A percentile compares a stretch with the other conserved stretches of the same genome.
Evolutionary conservation across 2,797 vertebrate species (phyloP).

Genomic region (Remorina albescens): DNA sequence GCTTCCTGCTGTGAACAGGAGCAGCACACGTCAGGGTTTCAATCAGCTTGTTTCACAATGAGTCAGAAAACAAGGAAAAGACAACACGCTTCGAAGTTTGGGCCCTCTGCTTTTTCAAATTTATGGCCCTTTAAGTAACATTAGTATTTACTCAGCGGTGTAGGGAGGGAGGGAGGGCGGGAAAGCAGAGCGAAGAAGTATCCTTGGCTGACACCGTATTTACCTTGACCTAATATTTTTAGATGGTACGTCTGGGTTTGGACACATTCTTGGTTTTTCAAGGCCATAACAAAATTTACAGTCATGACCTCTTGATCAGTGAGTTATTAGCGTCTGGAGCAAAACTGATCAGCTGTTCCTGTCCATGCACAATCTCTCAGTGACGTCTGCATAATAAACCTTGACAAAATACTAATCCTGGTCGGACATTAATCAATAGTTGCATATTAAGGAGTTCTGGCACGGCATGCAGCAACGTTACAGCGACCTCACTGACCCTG

Average conservation of each 20-base stretch:
- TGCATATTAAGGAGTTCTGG: constrained; percentile 21
- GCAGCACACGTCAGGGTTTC: constrained; percentile 60
- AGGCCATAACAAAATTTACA: constrained; percentile 26
- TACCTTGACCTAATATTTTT: constrained; percentile 76
- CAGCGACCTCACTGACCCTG: constrained; percentile 24
- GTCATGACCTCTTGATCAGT: constrained; percentile 66
- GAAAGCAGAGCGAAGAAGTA: constrained; percentile 59
- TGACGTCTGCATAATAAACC: constrained; percentile 35
- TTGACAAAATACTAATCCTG: constrained; percentile 22
- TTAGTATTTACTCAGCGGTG: constrained; percentile 68
- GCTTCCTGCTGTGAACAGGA: constrained; percentile 64
- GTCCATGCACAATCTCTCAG: background rate
- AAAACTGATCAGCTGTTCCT: constrained; percentile 47
- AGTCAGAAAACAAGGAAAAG: constrained; percentile 61
- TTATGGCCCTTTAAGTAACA: constrained; percentile 77
- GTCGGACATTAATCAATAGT: constrained; percentile 33
- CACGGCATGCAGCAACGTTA: background rate
- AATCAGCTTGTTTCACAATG: constrained; percentile 70
- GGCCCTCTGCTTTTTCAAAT: constrained; percentile 60
- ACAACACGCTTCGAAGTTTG: constrained; percentile 55
- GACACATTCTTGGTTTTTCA: constrained; percentile 71
- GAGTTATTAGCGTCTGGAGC: constrained; percentile 42
- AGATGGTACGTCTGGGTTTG: constrained; percentile 57
- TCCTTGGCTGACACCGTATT: constrained; percentile 74
- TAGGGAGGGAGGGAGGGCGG: constrained; percentile 64